A percentile compares a stretch with the other conserved stretches of the same genome.
Conservation (phyloP, 2,113 vertebrate species). For the Sapajus apella region DNA sequence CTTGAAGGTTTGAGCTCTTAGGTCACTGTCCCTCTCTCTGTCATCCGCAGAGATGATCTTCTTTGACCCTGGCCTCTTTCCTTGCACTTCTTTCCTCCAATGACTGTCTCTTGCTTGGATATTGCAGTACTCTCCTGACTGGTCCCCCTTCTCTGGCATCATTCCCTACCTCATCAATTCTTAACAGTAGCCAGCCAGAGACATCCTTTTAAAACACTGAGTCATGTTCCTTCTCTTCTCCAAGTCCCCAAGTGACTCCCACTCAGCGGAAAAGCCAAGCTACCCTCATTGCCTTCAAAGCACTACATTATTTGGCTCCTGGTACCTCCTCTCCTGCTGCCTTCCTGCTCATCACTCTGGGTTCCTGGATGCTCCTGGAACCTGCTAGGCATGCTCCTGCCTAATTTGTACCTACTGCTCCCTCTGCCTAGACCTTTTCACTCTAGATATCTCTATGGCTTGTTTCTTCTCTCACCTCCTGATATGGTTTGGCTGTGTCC, state of each 20-base stretch:
- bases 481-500: too few relatives aligned
- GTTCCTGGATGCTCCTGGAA: not conserved
- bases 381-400: not conserved
- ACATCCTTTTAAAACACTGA: not conserved
- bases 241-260: not conserved
- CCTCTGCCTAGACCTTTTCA: not conserved
- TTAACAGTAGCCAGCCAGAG: not conserved
- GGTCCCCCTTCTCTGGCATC: not conserved
- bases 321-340: not conserved
- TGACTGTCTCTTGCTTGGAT: not conserved
- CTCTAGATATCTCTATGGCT: not conserved
- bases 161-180: accelerated
- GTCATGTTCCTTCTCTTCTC: not conserved
- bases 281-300: not conserved
- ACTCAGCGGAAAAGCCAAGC: not conserved
- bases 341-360: too few relatives aligned
- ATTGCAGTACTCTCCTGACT: not conserved
- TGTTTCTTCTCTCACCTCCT: not conserved
- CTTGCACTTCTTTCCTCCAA: not conserved
- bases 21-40: not conserved
- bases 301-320: not conserved
- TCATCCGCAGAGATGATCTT: not conserved
- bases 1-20: not conserved
- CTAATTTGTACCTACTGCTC: not conserved
- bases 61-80: not conserved